phyloP scores from a whole-genome alignment of 2,113 vertebrate species.

The Thalassarche chlororhynchos region DNA sequence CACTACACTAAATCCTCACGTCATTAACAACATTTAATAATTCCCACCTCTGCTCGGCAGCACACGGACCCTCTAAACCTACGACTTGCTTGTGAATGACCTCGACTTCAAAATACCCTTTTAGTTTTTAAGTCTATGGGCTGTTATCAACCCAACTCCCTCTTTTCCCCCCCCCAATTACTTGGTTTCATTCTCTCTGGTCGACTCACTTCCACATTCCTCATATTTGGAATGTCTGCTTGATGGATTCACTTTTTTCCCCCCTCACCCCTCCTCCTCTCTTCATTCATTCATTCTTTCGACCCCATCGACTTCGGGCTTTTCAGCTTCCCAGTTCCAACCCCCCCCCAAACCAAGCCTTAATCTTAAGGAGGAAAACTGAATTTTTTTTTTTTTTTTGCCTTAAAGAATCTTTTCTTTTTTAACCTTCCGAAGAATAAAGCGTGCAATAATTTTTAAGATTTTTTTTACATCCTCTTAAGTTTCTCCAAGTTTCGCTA shows the following conservation, averaged over 20 bases:
- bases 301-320: not conserved
- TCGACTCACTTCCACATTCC: conserved; percentile 51
- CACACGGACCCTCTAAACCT: not conserved
- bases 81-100: not conserved
- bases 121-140: not conserved
- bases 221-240: conserved; percentile 59
- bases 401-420: not conserved
- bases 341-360: not conserved
- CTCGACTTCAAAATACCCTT: not conserved
- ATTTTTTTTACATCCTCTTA: not conserved
- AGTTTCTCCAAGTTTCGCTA: not conserved
- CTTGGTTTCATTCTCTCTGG: conserved; percentile 40
- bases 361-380: not conserved
- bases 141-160: not conserved
- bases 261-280: not conserved
- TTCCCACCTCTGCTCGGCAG: not conserved
- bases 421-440: not conserved
- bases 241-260: conserved; percentile 53
- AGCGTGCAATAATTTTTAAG: not conserved
- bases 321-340: conserved; percentile 33
- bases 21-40: not conserved
- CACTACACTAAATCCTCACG: accelerated
- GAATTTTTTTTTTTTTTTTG: not conserved
- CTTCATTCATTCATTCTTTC: conserved; percentile 38
- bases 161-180: not conserved